A percentile compares a stretch with the other conserved stretches of the same genome.
These are phyloP conservation scores for Teinopalpus imperialis DNA, from an alignment of 2,888 invertebrate species.

Conservation along the genomic window DNA sequence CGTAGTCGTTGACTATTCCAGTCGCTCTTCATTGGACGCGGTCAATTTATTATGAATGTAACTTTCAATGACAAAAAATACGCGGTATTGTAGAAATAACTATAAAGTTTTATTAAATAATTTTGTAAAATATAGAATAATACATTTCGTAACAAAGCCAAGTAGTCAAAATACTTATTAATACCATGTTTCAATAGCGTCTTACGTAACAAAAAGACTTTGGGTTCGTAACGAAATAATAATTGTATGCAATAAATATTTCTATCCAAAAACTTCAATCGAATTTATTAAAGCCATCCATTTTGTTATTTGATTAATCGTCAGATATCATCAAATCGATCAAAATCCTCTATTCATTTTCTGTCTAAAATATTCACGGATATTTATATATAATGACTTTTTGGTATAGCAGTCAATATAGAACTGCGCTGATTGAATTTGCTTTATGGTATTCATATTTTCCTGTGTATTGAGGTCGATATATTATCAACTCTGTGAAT, in stretches of 20 bases:
- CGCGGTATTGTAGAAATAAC: too few relatives aligned
- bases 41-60: too few relatives aligned
- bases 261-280: conserved; percentile 2
- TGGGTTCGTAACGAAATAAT: conserved; percentile 13
- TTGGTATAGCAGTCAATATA: background rate
- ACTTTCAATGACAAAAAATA: too few relatives aligned
- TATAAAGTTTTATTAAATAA: background rate
- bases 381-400: conserved; percentile 1
- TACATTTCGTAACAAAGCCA: too few relatives aligned
- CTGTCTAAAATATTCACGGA: conserved; percentile 17
- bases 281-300: background rate
- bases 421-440: background rate
- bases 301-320: conserved; percentile 15
- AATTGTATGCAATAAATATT: conserved; percentile 11
- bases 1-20: too few relatives aligned
- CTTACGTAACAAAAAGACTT: conserved; percentile 7
- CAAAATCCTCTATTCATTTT: conserved; percentile 17
- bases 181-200: too few relatives aligned
- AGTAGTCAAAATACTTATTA: too few relatives aligned
- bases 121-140: background rate
- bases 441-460: too few relatives aligned
- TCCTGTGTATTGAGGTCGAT: background rate
- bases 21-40: too few relatives aligned
- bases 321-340: conserved; percentile 8
- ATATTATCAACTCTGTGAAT: background rate